phyloP scores from a whole-genome alignment of 2,888 invertebrate species.

The Agrotis puta region DNA sequence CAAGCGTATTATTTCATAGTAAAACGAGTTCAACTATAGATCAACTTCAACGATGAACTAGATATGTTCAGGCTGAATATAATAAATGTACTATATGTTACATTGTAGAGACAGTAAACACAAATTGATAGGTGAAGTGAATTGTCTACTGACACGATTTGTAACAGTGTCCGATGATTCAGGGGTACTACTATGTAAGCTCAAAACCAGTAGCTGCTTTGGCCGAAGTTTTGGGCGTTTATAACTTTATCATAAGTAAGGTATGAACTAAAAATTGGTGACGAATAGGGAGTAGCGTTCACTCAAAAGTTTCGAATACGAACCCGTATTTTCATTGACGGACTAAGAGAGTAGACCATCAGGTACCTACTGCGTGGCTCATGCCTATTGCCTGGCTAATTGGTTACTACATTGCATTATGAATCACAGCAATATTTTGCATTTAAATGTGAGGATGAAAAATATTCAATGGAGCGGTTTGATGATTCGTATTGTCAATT shows the following conservation, averaged over 20 bases:
- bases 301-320: too few species aligned
- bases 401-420: too few species aligned
- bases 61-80: constrained; percentile 14
- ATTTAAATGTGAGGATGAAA: neutral
- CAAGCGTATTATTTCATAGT: constrained; percentile 2
- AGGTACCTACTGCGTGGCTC: too few species aligned
- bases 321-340: too few species aligned
- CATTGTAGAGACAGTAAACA: neutral
- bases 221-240: too few species aligned
- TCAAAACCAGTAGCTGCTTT: too few species aligned
- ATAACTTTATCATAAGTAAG: too few species aligned
- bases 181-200: too few species aligned
- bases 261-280: too few species aligned
- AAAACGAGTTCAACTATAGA: constrained; percentile 8
- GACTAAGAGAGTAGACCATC: too few species aligned
- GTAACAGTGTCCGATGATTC: neutral
- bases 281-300: too few species aligned
- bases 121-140: neutral
- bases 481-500: neutral
- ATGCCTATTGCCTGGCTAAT: neutral
- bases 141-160: neutral
- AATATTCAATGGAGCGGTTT: neutral
- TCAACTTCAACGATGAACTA: constrained; percentile 30
- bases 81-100: neutral
- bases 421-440: constrained; percentile 1